phyloP scores from a whole-genome alignment of 2,888 invertebrate genomes.

The Erpobdella octoculata region DNA sequence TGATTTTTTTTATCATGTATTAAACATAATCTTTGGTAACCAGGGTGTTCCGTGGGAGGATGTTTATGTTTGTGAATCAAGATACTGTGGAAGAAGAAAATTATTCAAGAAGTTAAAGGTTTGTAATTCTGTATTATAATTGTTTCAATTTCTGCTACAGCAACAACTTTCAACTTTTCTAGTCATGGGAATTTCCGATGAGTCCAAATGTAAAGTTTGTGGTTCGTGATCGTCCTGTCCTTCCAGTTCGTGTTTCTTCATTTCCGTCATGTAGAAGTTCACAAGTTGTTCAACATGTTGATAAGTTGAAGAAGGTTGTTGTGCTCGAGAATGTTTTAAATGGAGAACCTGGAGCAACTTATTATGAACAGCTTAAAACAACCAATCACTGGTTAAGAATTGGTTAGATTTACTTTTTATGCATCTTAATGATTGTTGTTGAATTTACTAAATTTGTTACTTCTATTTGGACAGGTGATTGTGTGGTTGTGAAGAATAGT shows the following conservation, averaged over 20 bases:
- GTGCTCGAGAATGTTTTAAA: slow-evolving; percentile 63
- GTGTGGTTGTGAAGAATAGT: slow-evolving; percentile 79
- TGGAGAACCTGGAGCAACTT: slow-evolving; percentile 58
- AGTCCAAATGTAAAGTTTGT: slow-evolving; percentile 63
- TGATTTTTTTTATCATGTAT: too few relatives aligned
- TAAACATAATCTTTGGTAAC: too few relatives aligned
- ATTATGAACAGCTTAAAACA: slow-evolving; percentile 86
- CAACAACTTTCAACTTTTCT: background rate
- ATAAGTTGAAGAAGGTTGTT: slow-evolving; percentile 58
- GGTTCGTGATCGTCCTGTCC: slow-evolving; percentile 66
- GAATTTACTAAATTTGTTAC: background rate
- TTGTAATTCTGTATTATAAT: too few relatives aligned
- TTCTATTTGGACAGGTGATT: slow-evolving; percentile 61
- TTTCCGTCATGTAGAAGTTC: too few relatives aligned
- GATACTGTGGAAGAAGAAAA: slow-evolving; percentile 76
- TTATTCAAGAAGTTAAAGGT: slow-evolving; percentile 81
- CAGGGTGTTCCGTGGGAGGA: slow-evolving; percentile 77
- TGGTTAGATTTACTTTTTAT: slow-evolving; percentile 41
- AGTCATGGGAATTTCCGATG: slow-evolving; percentile 59
- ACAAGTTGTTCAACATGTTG: too few relatives aligned
- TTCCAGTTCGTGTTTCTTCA: too few relatives aligned
- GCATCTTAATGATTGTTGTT: slow-evolving; percentile 3
- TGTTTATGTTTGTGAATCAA: slow-evolving; percentile 90
- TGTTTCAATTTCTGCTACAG: too few relatives aligned
- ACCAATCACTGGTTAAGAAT: slow-evolving; percentile 55